phyloP scores from a whole-genome alignment of 2,113 vertebrate genomes.

The Halichoeres trimaculatus region DNA sequence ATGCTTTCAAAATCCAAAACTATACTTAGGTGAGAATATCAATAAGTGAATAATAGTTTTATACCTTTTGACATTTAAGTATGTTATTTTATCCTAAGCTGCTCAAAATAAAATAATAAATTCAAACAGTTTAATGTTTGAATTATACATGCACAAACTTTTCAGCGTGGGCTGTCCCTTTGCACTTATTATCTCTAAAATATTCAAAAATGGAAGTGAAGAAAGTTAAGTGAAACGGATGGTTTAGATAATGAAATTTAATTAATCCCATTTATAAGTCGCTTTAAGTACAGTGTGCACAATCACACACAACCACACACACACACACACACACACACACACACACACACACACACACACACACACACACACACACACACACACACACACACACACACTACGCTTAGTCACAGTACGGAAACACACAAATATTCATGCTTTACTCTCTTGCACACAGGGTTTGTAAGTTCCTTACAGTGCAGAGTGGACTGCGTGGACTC shows the following conservation, averaged over 20 bases:
- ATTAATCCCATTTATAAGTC: background rate
- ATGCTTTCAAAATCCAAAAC: too few relatives aligned
- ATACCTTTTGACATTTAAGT: too few relatives aligned
- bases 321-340: background rate
- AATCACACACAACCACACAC: too few relatives aligned
- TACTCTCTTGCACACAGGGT: background rate
- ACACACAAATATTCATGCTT: background rate
- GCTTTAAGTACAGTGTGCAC: background rate
- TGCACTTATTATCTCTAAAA: background rate
- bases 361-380: background rate
- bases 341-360: background rate
- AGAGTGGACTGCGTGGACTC: slow-evolving; percentile 33
- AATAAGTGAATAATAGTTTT: too few relatives aligned
- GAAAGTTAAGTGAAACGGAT: background rate
- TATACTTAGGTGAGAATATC: too few relatives aligned
- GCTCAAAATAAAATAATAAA: background rate
- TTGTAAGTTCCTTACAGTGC: slow-evolving; percentile 18
- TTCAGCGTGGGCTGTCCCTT: background rate
- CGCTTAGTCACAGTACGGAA: background rate
- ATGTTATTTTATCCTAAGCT: too few relatives aligned
- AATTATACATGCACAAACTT: background rate
- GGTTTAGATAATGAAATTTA: background rate
- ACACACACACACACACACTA: background rate
- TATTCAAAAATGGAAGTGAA: background rate
- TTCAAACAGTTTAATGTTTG: background rate